Base-by-base conservation (phyloP, 2,888 invertebrate genomes). In the Deilephila elpenor region DNA sequence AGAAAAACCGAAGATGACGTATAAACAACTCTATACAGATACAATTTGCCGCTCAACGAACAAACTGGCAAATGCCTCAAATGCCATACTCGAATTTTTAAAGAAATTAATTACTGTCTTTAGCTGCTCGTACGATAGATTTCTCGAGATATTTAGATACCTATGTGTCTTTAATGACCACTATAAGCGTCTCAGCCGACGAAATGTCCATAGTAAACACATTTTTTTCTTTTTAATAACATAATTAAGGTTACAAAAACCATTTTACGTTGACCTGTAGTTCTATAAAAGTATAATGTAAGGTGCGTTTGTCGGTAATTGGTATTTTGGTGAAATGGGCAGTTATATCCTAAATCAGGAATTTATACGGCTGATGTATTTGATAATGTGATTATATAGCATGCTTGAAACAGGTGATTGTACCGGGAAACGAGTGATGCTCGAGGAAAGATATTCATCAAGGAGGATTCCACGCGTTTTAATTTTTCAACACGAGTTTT, bases 81-180 rank as follows among this genome's bases (percentile, higher is more conserved):
- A 93, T 92, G 84, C 84, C 67, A 34, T 8, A 62, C 60, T 56
- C 8, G 72, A 72, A 89, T 91, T 84, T 86, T 83, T 86, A 84
- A 88, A 83, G 80, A 88, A 91, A 93, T 92, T 91, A 89, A 93
- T 92, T 91, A 86, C 86, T 76, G 84, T 83, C 85, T 86, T 89
- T 87, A 88, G 85, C 14, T 73, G 75, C 80, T 84, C 82, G 82
- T 81, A 84, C 86, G 87, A 91, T 90, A 91, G 89, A 89, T 90
- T 88, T 86, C 83, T 83, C 82, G 80, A 88, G 88, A 89, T 90
- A 89, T 86, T 74, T 87, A 86, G 86, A 90, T 79, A 61, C 60
- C 88, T 88, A 91, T 81, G 90, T 89, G 89, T 90, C 86, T 83
- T 89, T 90, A 91, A 92, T 90, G 89, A 85, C 82, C 84, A 82